phyloP scores from a whole-genome alignment of 2,113 vertebrate genomes.

The Hemiscyllium ocellatum region DNA sequence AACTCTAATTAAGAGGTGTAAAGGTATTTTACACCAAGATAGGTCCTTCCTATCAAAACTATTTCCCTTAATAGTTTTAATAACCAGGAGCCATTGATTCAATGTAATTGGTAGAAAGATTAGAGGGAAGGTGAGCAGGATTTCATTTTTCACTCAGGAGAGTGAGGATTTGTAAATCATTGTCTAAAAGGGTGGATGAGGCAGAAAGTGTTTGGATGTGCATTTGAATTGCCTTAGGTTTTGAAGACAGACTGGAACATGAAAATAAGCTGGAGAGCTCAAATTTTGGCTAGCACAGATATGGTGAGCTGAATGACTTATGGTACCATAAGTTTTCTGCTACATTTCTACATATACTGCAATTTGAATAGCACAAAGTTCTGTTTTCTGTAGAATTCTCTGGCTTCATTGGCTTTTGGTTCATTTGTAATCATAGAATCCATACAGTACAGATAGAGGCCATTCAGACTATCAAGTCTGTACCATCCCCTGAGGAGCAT shows the following conservation, averaged over 20 bases:
- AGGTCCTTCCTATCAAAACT: neutral
- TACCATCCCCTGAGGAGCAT: no score
- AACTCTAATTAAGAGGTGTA: neutral
- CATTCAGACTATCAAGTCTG: no score
- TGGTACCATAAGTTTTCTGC: neutral
- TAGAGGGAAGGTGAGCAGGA: neutral
- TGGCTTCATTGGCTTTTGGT: neutral
- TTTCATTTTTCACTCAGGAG: neutral
- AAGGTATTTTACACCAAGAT: neutral
- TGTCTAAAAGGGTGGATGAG: neutral
- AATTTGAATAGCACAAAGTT: neutral
- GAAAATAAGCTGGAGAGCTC: neutral
- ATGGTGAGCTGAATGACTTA: neutral
- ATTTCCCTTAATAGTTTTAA: neutral
- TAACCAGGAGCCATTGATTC: neutral
- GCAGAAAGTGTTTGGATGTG: neutral
- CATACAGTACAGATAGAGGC: no score
- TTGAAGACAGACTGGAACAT: neutral
- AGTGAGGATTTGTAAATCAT: neutral
- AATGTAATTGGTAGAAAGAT: neutral
- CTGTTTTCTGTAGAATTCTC: neutral
- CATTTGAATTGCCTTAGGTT: neutral
- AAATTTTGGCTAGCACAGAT: neutral
- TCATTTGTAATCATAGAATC: neutral
- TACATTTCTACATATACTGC: neutral